Percentiles rank a stretch among this genome's conserved stretches.
These are phyloP conservation scores for Lethocerus indicus DNA, from an alignment of 1,140 invertebrate species.

Conservation along the genomic window DNA sequence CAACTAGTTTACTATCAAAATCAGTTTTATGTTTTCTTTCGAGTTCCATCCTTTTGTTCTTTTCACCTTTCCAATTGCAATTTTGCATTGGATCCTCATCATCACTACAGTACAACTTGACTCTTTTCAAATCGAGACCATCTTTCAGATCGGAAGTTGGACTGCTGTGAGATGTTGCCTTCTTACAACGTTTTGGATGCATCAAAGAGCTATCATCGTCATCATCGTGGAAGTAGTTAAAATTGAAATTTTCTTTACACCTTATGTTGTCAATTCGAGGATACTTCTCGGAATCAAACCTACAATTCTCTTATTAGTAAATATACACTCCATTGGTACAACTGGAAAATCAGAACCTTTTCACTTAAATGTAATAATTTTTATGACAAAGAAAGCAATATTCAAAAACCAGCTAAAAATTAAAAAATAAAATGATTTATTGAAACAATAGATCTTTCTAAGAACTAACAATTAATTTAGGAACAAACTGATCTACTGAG, in stretches of 20 bases:
- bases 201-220: too few relatives aligned
- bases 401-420: not conserved
- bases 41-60: slow-evolving; percentile 22
- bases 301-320: too few relatives aligned
- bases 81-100: too few relatives aligned
- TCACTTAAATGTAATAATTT: not conserved
- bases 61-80: too few relatives aligned
- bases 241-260: slow-evolving; percentile 13
- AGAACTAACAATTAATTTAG: not conserved
- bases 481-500: too few relatives aligned
- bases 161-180: slow-evolving; percentile 8
- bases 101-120: slow-evolving; percentile 15
- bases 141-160: slow-evolving; percentile 14
- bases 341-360: slow-evolving; percentile 16
- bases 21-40: slow-evolving; percentile 15
- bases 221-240: slow-evolving; percentile 15
- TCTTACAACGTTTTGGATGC: too few relatives aligned
- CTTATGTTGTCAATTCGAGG: slow-evolving; percentile 25
- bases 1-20: slow-evolving; percentile 5
- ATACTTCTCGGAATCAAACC: slow-evolving; percentile 44
- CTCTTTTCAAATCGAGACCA: slow-evolving; percentile 18
- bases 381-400: not conserved
- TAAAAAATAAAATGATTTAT: too few relatives aligned
- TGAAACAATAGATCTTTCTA: too few relatives aligned
- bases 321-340: too few relatives aligned